Conservation (phyloP, 2,113 vertebrate species). For the Corythornis madagascariensis region DNA sequence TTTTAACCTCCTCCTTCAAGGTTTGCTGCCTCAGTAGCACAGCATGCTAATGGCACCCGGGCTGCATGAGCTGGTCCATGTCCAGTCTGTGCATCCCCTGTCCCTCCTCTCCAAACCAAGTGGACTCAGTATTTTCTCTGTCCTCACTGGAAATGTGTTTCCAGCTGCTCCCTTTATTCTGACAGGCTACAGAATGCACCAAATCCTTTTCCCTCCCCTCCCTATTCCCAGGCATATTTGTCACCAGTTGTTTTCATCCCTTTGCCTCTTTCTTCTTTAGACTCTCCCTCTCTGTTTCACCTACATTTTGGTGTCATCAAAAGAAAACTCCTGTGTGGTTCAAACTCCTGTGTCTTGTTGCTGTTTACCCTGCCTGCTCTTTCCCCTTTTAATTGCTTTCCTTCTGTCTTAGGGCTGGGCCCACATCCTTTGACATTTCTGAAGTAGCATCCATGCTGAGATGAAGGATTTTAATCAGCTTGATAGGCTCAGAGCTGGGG, state of each 20-base stretch:
- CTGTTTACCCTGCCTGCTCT: not conserved
- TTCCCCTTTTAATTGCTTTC: not conserved
- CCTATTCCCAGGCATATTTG: not conserved
- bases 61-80: fast-evolving
- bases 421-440: not conserved
- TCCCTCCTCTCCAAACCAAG: not conserved
- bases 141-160: not conserved
- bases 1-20: too few relatives aligned
- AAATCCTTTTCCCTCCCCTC: not conserved
- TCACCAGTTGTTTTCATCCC: not conserved
- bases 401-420: not conserved
- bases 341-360: not conserved
- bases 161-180: not conserved
- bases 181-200: not conserved
- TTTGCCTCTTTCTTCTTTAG: not conserved
- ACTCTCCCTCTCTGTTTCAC: not conserved
- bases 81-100: not conserved
- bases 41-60: fast-evolving
- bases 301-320: not conserved
- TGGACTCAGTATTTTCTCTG: not conserved
- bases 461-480: not conserved
- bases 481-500: not conserved
- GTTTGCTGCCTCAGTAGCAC: not conserved
- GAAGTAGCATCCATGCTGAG: not conserved
- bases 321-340: not conserved